Percentiles rank a stretch among this genome's conserved stretches.
These are phyloP conservation scores for Anolis sagrei DNA, from an alignment of 2,113 vertebrate species.

Conservation along the genomic window DNA sequence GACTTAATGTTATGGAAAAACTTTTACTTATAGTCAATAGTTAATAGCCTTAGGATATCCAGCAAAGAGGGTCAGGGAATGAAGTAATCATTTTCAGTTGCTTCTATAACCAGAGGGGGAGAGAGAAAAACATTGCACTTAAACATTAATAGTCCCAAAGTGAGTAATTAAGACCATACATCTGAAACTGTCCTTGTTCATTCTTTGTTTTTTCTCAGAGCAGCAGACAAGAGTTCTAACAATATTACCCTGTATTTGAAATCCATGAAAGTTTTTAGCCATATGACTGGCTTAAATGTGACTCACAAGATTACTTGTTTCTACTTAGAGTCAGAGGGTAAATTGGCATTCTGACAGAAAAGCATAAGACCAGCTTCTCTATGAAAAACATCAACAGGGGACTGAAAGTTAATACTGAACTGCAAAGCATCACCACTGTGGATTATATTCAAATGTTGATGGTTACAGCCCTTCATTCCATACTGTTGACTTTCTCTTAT, in stretches of 20 bases:
- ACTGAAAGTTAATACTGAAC: background rate
- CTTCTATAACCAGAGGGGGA: background rate
- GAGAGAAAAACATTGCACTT: background rate
- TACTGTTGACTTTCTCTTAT: background rate
- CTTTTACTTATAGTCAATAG: too few relatives aligned
- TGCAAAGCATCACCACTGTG: accelerated
- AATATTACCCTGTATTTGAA: conserved; percentile 37
- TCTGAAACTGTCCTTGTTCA: background rate
- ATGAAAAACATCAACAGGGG: accelerated
- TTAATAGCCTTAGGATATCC: background rate
- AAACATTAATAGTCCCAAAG: background rate
- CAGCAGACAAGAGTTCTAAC: conserved; percentile 23
- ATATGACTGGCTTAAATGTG: conserved; percentile 25
- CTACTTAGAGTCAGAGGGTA: accelerated
- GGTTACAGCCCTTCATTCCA: background rate
- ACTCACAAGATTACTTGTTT: conserved; percentile 12
- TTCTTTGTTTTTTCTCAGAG: accelerated
- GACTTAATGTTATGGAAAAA: too few relatives aligned
- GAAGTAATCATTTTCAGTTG: background rate
- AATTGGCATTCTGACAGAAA: background rate
- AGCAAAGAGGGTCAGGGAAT: accelerated
- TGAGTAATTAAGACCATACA: background rate
- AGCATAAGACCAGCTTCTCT: background rate
- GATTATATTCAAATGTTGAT: background rate
- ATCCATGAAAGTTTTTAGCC: background rate